phyloP scores from a whole-genome alignment of 2,797 vertebrate genomes.

The Tangara arthus region DNA sequence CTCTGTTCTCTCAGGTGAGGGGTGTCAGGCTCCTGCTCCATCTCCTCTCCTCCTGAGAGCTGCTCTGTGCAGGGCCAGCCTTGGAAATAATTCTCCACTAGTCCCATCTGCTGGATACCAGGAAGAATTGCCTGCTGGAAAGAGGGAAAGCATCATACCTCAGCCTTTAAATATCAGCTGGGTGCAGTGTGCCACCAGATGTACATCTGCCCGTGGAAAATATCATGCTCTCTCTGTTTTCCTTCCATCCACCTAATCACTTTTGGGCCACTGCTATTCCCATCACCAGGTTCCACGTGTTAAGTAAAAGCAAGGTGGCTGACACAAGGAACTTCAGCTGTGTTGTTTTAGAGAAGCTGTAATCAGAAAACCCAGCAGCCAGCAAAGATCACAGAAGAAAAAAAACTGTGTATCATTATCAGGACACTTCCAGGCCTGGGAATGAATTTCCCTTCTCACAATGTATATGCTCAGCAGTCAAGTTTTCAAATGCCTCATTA shows the following conservation, averaged over 20 bases:
- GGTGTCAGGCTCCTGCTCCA: background rate
- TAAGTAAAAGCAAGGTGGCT: background rate
- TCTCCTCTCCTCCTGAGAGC: slow-evolving; percentile 3
- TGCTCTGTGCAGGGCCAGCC: background rate
- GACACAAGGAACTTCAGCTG: accelerated
- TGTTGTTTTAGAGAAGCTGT: background rate
- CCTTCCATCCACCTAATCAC: background rate
- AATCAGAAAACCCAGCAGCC: background rate
- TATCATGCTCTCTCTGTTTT: background rate
- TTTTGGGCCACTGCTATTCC: background rate
- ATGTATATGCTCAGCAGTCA: background rate
- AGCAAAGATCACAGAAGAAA: background rate
- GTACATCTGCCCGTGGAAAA: background rate
- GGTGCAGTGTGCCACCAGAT: background rate
- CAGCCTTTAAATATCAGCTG: background rate
- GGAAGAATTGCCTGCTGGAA: slow-evolving; percentile 36
- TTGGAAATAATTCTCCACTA: slow-evolving; percentile 68
- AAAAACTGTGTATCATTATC: slow-evolving; percentile 14
- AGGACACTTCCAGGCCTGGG: background rate
- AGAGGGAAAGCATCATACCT: background rate
- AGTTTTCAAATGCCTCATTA: slow-evolving; percentile 40
- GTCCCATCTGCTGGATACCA: slow-evolving; percentile 77
- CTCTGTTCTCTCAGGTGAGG: background rate
- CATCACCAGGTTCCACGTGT: background rate
- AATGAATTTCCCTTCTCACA: slow-evolving; percentile 44